A percentile compares a stretch with the other conserved stretches of the same genome.
Evolutionary conservation across 2,797 vertebrate species (phyloP).

Genomic region (Lithobates sylvaticus): DNA sequence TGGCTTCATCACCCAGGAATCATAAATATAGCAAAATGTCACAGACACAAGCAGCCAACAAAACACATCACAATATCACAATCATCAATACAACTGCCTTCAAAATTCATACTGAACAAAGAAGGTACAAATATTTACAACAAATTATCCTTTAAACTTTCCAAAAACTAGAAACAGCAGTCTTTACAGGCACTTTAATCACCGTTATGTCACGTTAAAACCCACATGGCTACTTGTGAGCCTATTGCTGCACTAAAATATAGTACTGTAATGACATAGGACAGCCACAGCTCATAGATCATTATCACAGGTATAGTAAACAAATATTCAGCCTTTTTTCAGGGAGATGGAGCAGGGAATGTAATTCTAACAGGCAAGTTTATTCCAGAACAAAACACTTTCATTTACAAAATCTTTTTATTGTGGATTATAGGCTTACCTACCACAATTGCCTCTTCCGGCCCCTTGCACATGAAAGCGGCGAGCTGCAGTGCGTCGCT

Average conservation of each 20-base stretch:
- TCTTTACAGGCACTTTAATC: conserved; percentile 24
- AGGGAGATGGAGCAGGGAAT: too few relatives aligned
- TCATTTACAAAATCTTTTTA: too few relatives aligned
- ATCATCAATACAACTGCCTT: not conserved
- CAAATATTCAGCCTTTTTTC: too few relatives aligned
- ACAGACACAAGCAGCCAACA: not conserved
- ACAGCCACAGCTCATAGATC: too few relatives aligned
- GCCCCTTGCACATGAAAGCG: too few relatives aligned
- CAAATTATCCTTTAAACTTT: not conserved
- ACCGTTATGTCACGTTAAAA: not conserved
- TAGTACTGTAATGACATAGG: too few relatives aligned
- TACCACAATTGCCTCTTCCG: too few relatives aligned
- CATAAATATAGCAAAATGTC: not conserved
- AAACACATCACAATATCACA: conserved; percentile 4
- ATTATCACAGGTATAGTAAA: too few relatives aligned
- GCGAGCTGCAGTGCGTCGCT: too few relatives aligned
- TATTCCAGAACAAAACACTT: too few relatives aligned
- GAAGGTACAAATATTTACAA: conserved; percentile 9
- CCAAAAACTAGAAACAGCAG: conserved; percentile 8
- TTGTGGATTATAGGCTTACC: too few relatives aligned
- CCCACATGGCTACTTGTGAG: conserved; percentile 4
- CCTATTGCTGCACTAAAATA: not conserved
- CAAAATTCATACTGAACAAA: not conserved
- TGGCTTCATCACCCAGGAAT: not conserved
- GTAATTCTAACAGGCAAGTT: too few relatives aligned